A percentile compares a stretch with the other conserved stretches of the same genome.
Conservation (phyloP, 2,797 vertebrate species). For the Borostomias antarcticus region DNA sequence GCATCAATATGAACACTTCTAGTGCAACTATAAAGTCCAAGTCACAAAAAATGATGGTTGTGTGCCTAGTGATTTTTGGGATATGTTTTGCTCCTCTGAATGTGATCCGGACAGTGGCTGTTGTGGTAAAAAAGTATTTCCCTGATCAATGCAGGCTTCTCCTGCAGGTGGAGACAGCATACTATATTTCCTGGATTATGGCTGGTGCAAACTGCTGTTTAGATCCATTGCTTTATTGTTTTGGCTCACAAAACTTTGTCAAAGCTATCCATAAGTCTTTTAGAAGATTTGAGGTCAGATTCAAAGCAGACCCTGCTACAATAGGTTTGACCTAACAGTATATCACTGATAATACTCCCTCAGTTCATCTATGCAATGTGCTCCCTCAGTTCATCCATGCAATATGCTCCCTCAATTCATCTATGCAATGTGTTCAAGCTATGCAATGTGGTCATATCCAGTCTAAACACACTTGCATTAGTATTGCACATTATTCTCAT, state of each 20-base stretch:
- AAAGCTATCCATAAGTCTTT: conserved; percentile 43
- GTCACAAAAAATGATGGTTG: conserved; percentile 51
- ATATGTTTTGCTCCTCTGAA: conserved; percentile 61
- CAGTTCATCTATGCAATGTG: too few species aligned
- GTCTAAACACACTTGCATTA: too few species aligned
- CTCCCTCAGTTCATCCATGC: too few species aligned
- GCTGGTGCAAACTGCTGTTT: conserved; percentile 60
- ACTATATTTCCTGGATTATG: conserved; percentile 52
- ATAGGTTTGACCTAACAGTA: conserved; percentile 9
- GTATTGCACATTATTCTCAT: too few species aligned
- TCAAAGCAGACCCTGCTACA: neutral
- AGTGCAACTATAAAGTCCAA: conserved; percentile 55
- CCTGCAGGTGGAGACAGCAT: conserved; percentile 38
- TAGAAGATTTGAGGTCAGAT: conserved; percentile 22
- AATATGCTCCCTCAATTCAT: too few species aligned
- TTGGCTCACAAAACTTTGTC: conserved; percentile 51
- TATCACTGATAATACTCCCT: neutral
- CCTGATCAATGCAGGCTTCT: conserved; percentile 29
- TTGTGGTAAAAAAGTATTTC: conserved; percentile 44
- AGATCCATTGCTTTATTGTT: conserved; percentile 59
- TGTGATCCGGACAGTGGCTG: conserved; percentile 37
- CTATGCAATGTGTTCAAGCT: too few species aligned
- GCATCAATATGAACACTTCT: conserved; percentile 42
- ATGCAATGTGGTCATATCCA: too few species aligned
- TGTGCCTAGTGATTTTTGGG: conserved; percentile 57